Base-by-base conservation (phyloP, 2,113 vertebrate genomes). In the Leucoraja erinaceus region DNA sequence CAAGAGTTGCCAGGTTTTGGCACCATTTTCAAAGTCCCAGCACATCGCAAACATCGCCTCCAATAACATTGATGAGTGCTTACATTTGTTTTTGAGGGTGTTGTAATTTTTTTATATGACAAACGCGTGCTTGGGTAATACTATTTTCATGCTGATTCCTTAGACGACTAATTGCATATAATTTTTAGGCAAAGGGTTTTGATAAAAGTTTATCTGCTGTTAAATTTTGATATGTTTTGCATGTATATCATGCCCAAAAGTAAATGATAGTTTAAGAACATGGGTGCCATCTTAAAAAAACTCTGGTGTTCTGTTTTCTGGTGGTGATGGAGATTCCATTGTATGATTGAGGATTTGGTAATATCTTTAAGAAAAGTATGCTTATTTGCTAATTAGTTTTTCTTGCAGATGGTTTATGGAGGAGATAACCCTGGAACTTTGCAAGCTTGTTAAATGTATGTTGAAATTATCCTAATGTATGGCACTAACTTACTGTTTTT, bases 401-500 rank as follows among this genome's bases (percentile, higher is more conserved):
- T 91, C 38, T 91, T 91, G 47, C 90, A 91, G 90, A 68, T 54
- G 25, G 66, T 54, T 47, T 38, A 25, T 28, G 68, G 90, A 91
- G 90, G 90, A 47, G 33, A 14, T 54, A 68, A 72, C 38, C 68
- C 90, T 38, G 47, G 47, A 47, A 22, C 66, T 38, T 28, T 54
- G 31, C 63, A 68, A 68, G 31, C 38, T 91, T 91, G 61, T 72
- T 63, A 91, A 70, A 72, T 91, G 22, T 70, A 70, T 91, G 33
- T 91, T 91, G 38, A 91, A 68, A 91, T 91, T 74, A 38, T 91
- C 68, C 33, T 91, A 72, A 91, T 91, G 33, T 47, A 47, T 91
- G 66, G 47, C 90, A 91, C 68, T 91, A 91, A 91, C 90, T 47
- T 54, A 25, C 68, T 91, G 90, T 91, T 91, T 91, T 72, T 91